These are phyloP conservation scores for Drosophila pachea DNA, from an alignment of 1,140 invertebrate genomes.

Conservation along the genomic window DNA sequence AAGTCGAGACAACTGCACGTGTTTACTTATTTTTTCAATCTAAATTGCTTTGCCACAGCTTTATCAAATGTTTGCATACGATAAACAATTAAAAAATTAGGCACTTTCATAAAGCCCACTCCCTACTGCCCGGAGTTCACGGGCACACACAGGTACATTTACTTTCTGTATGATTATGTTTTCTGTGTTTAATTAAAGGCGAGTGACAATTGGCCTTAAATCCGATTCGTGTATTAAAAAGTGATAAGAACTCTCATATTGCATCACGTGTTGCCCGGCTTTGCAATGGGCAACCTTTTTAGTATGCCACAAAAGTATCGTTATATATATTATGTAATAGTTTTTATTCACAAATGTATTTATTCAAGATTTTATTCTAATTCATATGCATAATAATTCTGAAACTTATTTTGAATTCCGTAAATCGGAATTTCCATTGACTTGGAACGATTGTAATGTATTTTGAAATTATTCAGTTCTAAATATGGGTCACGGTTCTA, in stretches of 20 bases:
- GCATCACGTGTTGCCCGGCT: not conserved
- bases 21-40: not conserved
- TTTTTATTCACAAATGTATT: not conserved
- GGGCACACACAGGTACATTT: no score
- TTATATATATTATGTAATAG: not conserved
- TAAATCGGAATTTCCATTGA: conserved; percentile 6
- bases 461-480: not conserved
- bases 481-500: not conserved
- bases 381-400: conserved; percentile 10
- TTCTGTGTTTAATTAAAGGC: conserved; percentile 10
- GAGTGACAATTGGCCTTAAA: not conserved
- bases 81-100: conserved; percentile 23
- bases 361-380: conserved; percentile 7
- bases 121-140: not conserved
- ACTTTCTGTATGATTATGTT: not conserved
- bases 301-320: not conserved
- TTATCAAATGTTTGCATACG: conserved; percentile 43
- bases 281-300: not conserved
- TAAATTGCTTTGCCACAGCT: not conserved
- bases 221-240: not conserved
- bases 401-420: not conserved
- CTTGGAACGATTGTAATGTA: not conserved
- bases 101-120: conserved; percentile 6
- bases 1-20: no score
- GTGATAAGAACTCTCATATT: conserved; percentile 2